phyloP scores from a whole-genome alignment of 1,140 invertebrate species.

The Drosophila serrata region DNA sequence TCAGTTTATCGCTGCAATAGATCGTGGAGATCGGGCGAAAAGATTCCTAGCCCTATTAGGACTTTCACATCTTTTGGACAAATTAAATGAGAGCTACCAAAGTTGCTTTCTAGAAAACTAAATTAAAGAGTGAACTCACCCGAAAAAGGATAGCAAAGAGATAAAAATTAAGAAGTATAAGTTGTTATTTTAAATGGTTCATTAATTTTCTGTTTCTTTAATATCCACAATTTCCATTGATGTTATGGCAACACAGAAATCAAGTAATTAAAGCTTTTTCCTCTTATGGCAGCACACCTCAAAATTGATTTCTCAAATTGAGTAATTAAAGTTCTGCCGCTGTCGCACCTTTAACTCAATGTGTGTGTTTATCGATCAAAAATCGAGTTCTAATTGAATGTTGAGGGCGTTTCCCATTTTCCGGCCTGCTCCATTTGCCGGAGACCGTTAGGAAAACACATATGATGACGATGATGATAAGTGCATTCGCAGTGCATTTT shows the following conservation, averaged over 20 bases:
- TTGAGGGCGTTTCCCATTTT: conserved; percentile 24
- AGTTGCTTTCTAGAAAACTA: not conserved
- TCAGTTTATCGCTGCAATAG: conserved; percentile 36
- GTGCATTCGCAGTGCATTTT: conserved; percentile 31
- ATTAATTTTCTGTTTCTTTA: not conserved
- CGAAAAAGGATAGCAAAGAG: not conserved
- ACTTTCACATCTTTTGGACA: conserved; percentile 16
- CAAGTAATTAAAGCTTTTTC: conserved; percentile 9
- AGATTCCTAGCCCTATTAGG: conserved; percentile 46
- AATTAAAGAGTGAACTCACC: not conserved
- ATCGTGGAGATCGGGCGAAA: conserved; percentile 22
- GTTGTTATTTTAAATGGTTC: too few species aligned
- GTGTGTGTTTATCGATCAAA: conserved; percentile 19
- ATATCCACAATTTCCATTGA: not conserved
- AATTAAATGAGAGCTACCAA: not conserved
- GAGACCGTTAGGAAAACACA: conserved; percentile 38
- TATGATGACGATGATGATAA: conserved; percentile 22
- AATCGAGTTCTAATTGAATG: conserved; percentile 42
- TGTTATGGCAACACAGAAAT: conserved; percentile 6
- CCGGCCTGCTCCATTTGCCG: conserved; percentile 1
- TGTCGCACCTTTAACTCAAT: conserved; percentile 9
- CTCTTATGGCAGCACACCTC: conserved; percentile 1
- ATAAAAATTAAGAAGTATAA: too few species aligned
- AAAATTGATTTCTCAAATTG: conserved; percentile 31
- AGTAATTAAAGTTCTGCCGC: conserved; percentile 35